phyloP scores from a whole-genome alignment of 2,797 vertebrate genomes.

The Hippopotamyrus pictus region DNA sequence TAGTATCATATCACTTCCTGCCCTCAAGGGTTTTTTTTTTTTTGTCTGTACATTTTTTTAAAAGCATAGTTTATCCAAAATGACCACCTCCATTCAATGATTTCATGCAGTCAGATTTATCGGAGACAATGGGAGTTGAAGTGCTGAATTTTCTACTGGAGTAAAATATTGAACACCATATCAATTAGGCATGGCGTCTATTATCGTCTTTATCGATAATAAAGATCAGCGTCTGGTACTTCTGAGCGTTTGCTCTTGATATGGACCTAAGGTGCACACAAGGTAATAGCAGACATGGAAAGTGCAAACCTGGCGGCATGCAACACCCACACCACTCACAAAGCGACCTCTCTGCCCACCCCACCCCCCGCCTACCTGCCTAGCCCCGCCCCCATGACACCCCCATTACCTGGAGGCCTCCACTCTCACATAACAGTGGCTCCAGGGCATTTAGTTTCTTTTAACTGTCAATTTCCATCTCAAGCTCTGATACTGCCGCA shows the following conservation, averaged over 20 bases:
- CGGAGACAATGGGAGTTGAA: background rate
- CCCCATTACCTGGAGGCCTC: constrained; percentile 18
- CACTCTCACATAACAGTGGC: background rate
- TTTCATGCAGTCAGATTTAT: constrained; percentile 2
- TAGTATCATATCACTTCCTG: background rate
- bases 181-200: background rate
- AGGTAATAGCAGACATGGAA: constrained; percentile 56
- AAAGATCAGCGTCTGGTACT: background rate
- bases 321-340: constrained; percentile 23
- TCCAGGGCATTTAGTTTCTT: background rate
- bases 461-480: background rate
- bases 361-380: background rate
- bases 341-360: background rate
- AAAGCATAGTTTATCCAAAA: background rate
- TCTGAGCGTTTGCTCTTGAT: background rate
- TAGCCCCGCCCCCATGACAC: constrained; percentile 8
- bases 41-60: background rate
- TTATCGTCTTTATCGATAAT: background rate
- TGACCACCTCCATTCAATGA: background rate
- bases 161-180: background rate
- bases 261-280: constrained; percentile 49
- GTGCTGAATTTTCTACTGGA: background rate
- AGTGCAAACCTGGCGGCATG: constrained; percentile 32
- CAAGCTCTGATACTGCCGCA: background rate
- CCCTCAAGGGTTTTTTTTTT: background rate